Base-by-base conservation (phyloP, 2,797 vertebrate species). In the Peromyscus nudipes region DNA sequence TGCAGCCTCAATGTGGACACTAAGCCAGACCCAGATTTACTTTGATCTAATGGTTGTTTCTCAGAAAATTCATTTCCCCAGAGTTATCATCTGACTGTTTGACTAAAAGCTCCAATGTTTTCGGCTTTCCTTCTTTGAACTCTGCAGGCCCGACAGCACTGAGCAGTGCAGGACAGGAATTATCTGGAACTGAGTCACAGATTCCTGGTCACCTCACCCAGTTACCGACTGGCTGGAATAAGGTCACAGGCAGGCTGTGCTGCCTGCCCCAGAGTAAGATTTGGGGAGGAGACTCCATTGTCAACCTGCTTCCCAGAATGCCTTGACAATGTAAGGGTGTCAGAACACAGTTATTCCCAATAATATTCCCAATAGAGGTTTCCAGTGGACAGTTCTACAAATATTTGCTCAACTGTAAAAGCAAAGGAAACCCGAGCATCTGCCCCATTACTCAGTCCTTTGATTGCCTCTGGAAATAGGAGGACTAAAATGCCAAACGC, bases 31-130 rank as follows among this genome's bases (percentile, higher is more conserved):
- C 57, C 29, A 64, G 17, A 16, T 55, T 92, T 79, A 14, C 14
- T 29, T 49, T 80, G 21, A 81, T 40, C 37, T 76, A 40, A 8
- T 19, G 10, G 79, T 49, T 49, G 4, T 21, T 29, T 52, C 92
- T 52, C 37, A 55, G 19, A 8, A 23, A 80, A 87, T 94, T 93
- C 25, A 57, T 71, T 94, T 88, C 27, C 65, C 79, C 76, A 83
- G 16, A 71, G 8, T 81, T 57, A 25, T 76, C 29, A 89, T 34
- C 25, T 65, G 19, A 4, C 19, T 87, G 37, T 55, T 93, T 27
- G 65, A 21, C 65, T 86, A 52, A 69, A 55, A 52, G 4, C 23
- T 52, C 23, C 21, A 40, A 13, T 65, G 34, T 62, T 57, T 94
- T 86, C 37, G 27, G 2, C 65, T 94, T 91, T 16, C 29, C 27